These are phyloP conservation scores for Xiphophorus couchianus DNA, from an alignment of 2,113 vertebrate genomes.

Conservation along the genomic window DNA sequence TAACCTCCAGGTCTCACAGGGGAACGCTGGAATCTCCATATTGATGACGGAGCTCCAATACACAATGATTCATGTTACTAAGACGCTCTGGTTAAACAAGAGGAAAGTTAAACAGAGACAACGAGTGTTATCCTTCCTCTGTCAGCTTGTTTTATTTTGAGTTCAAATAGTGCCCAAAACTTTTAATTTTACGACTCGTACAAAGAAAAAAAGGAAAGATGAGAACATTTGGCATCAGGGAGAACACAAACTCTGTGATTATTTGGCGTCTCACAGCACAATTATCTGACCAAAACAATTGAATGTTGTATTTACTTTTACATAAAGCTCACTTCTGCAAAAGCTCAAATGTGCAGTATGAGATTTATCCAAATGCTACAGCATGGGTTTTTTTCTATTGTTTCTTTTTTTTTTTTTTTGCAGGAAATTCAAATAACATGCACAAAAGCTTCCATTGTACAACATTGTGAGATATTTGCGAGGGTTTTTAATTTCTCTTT, in stretches of 20 bases:
- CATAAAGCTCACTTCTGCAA: conserved; percentile 13
- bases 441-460: conserved; percentile 3
- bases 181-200: neutral
- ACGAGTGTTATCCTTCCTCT: conserved; percentile 16
- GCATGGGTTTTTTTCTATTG: neutral
- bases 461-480: conserved; percentile 14
- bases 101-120: conserved; percentile 22
- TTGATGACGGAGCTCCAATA: conserved; percentile 76
- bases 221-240: neutral
- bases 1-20: conserved; percentile 82
- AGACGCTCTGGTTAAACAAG: conserved; percentile 54
- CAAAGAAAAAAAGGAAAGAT: neutral
- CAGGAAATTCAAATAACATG: neutral
- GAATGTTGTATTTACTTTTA: neutral
- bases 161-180: neutral
- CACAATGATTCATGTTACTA: conserved; percentile 77
- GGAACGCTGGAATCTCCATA: conserved; percentile 81
- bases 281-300: conserved; percentile 5
- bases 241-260: neutral
- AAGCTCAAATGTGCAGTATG: conserved; percentile 3
- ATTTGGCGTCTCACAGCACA: neutral
- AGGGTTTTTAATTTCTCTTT: conserved; percentile 12
- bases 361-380: conserved; percentile 2
- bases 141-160: neutral
- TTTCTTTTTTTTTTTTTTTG: neutral